Percentiles rank a stretch among this genome's conserved stretches.
Conservation (phyloP, 2,797 vertebrate species). For the Loriculus beryllinus region DNA sequence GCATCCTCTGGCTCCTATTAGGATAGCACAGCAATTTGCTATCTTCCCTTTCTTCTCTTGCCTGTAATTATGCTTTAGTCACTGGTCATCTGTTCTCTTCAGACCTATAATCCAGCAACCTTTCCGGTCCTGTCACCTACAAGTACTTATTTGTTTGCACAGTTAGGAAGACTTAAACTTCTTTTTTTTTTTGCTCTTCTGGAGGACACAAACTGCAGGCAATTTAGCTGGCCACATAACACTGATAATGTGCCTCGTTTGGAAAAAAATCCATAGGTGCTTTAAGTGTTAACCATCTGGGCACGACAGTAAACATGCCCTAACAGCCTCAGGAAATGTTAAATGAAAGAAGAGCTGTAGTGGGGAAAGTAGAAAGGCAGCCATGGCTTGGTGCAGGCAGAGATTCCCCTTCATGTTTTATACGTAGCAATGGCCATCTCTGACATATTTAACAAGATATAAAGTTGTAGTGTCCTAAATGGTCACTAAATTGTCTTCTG, state of each 20-base stretch:
- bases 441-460: background rate
- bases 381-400: background rate
- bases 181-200: background rate
- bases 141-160: background rate
- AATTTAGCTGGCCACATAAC: background rate
- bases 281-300: background rate
- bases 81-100: background rate
- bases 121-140: background rate
- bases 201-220: background rate
- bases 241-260: background rate
- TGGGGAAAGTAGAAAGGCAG: background rate
- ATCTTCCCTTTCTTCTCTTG: background rate
- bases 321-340: background rate
- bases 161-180: background rate
- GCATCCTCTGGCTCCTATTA: background rate
- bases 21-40: slow-evolving; percentile 22
- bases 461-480: slow-evolving; percentile 34
- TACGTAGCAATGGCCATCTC: background rate
- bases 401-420: background rate
- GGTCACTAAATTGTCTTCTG: slow-evolving; percentile 35
- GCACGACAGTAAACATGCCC: background rate
- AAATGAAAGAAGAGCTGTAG: background rate
- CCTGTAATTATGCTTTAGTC: slow-evolving; percentile 54
- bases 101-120: slow-evolving; percentile 27
- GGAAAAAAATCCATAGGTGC: background rate